Conservation (phyloP, 2,888 invertebrate species). For the Agriopis leucophaearia region DNA sequence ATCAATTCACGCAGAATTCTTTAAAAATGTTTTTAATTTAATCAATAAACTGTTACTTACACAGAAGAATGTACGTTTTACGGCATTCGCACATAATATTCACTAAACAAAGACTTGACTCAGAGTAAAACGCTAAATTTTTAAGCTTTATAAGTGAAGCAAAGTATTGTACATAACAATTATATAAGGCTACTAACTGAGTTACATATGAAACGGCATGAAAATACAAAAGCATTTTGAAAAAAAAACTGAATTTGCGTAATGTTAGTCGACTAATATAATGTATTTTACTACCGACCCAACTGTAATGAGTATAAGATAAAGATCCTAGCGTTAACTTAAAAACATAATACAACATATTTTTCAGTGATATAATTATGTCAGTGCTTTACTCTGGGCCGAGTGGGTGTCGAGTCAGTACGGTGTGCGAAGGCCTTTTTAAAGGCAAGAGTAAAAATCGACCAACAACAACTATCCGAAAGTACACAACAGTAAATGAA, state of each 20-base stretch:
- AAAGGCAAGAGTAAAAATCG: constrained; percentile 63
- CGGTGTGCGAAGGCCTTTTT: constrained; percentile 36
- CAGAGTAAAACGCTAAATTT: not conserved
- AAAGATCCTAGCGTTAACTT: not conserved
- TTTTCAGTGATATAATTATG: not conserved
- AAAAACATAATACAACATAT: not conserved
- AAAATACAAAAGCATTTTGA: not conserved
- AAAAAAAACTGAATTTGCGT: not conserved
- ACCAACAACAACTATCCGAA: constrained; percentile 63
- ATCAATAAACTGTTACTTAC: constrained; percentile 45
- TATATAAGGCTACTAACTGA: no score
- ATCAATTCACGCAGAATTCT: constrained; percentile 45
- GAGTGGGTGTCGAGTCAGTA: not conserved
- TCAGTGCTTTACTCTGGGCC: not conserved
- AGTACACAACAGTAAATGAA: constrained; percentile 82
- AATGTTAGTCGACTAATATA: no score
- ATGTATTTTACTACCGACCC: no score
- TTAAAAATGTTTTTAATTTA: constrained; percentile 34
- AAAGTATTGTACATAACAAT: no score
- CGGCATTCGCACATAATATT: not conserved
- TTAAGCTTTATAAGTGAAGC: no score
- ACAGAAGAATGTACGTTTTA: constrained; percentile 54
- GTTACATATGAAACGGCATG: no score
- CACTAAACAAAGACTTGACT: not conserved
- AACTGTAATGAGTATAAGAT: no score